phyloP scores from a whole-genome alignment of 2,888 invertebrate species.

The Phytoseiulus persimilis region DNA sequence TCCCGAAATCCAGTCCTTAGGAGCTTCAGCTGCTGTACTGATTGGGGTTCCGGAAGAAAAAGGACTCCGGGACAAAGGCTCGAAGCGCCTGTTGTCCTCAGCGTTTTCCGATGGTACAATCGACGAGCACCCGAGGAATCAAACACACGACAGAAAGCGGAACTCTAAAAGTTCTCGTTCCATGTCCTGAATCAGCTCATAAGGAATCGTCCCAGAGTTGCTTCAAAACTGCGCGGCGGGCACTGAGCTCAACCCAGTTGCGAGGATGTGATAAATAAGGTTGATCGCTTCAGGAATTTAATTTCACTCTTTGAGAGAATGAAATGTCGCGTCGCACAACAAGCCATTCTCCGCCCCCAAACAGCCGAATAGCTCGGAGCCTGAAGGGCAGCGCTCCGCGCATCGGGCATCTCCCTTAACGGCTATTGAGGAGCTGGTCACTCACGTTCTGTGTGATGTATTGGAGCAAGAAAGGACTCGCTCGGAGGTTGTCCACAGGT shows the following conservation, averaged over 20 bases:
- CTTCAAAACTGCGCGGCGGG: neutral
- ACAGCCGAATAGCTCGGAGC: neutral
- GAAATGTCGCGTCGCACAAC: neutral
- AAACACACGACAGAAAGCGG: too few relatives aligned
- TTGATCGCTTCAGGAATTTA: neutral
- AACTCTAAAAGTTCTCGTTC: too few relatives aligned
- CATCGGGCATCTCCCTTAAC: neutral
- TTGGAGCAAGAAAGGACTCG: conserved; percentile 91
- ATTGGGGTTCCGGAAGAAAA: too few relatives aligned
- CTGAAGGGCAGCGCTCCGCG: neutral
- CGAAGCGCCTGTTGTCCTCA: too few relatives aligned
- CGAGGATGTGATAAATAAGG: neutral
- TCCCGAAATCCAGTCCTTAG: too few relatives aligned
- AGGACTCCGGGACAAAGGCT: neutral
- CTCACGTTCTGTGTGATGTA: conserved; percentile 80
- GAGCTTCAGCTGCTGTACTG: too few relatives aligned
- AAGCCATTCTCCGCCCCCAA: neutral
- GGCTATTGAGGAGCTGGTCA: neutral
- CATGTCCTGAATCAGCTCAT: too few relatives aligned
- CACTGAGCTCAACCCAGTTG: neutral
- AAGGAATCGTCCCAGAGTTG: too few relatives aligned
- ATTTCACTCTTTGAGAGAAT: neutral
- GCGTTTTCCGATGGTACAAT: too few relatives aligned
- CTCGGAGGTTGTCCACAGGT: conserved; percentile 93
- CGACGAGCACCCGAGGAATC: too few relatives aligned